Conservation (phyloP, 2,888 invertebrate species). For the Lapara coniferarum region DNA sequence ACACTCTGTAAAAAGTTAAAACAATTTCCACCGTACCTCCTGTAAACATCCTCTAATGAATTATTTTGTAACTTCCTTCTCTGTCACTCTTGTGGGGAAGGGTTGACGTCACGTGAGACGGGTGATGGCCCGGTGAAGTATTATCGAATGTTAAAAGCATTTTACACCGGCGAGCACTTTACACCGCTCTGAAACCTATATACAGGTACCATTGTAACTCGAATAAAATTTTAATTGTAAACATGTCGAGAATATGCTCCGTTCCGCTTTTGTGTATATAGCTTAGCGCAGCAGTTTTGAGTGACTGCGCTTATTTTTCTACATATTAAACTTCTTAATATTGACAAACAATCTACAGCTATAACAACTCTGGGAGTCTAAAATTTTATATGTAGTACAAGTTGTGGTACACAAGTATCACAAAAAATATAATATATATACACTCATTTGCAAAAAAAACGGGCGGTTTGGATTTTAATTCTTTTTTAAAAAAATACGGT, state of each 20-base stretch:
- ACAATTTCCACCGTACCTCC: conserved; percentile 8
- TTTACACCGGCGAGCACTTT: conserved; percentile 15
- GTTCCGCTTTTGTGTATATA: too few relatives aligned
- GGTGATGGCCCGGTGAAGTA: conserved; percentile 12
- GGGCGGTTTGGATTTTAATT: too few relatives aligned
- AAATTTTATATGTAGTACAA: too few relatives aligned
- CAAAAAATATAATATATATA: too few relatives aligned
- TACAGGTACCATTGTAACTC: conserved; percentile 10
- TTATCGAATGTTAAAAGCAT: conserved; percentile 27
- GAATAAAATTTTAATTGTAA: background rate
- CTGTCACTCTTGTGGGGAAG: background rate
- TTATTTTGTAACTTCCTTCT: conserved; percentile 19
- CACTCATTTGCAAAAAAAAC: too few relatives aligned
- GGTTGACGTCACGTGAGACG: conserved; percentile 6
- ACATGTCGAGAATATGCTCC: background rate
- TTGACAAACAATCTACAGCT: too few relatives aligned
- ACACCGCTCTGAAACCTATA: conserved; percentile 5
- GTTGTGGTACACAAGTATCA: too few relatives aligned
- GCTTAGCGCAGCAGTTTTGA: too few relatives aligned
- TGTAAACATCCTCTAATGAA: conserved; percentile 18
- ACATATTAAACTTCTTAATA: too few relatives aligned
- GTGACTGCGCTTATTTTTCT: too few relatives aligned
- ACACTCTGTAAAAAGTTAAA: background rate
- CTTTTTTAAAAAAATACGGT: too few relatives aligned
- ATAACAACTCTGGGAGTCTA: too few relatives aligned